Evolutionary conservation across 2,888 invertebrate species (phyloP).

Genomic region (Hirtodrosophila histrioides): DNA sequence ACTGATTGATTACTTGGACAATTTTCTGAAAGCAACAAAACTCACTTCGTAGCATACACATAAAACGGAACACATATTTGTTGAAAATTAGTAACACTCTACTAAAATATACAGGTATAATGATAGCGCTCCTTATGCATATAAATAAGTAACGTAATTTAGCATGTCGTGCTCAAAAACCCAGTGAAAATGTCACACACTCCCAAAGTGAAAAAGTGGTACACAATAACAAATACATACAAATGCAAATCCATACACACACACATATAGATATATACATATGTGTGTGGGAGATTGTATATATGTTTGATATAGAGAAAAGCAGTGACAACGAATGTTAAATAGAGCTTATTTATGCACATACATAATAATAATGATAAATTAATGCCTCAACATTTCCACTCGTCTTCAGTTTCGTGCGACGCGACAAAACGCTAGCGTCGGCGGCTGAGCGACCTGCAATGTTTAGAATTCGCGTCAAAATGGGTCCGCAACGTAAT

Average conservation of each 20-base stretch:
- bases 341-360: conserved; percentile 22
- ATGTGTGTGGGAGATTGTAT: conserved; percentile 5
- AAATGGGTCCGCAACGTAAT: conserved; percentile 86
- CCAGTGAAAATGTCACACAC: conserved; percentile 5
- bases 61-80: conserved; percentile 7
- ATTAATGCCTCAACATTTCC: conserved; percentile 29
- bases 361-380: conserved; percentile 8
- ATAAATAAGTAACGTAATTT: background rate
- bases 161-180: background rate
- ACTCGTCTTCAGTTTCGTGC: conserved; percentile 28
- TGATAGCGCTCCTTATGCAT: conserved; percentile 14
- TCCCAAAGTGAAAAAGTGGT: conserved; percentile 37
- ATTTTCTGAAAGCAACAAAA: conserved; percentile 10
- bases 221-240: conserved; percentile 37
- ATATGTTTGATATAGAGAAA: conserved; percentile 12
- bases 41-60: conserved; percentile 14
- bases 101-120: background rate
- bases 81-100: background rate
- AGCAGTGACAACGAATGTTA: conserved; percentile 6
- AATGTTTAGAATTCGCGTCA: conserved; percentile 84
- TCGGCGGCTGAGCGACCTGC: conserved; percentile 55
- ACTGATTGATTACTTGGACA: conserved; percentile 21
- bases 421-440: conserved; percentile 18
- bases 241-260: conserved; percentile 7
- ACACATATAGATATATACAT: background rate